Base-by-base conservation (phyloP, 1,140 invertebrate species). In the Portunus trituberculatus region DNA sequence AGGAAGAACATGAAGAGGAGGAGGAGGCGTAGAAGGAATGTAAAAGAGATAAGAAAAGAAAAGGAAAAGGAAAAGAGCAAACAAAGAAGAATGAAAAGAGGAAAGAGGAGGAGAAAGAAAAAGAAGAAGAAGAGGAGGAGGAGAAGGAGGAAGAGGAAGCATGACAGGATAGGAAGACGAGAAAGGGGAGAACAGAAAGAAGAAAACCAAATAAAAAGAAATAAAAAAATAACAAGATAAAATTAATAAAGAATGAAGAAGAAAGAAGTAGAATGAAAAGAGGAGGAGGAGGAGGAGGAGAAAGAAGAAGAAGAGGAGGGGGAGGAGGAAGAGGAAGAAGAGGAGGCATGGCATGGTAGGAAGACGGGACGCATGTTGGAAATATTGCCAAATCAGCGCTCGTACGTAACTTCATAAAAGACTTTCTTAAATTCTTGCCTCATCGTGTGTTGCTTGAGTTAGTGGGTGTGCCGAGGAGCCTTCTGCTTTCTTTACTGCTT, bases 401-500 rank as follows among this genome's bases (percentile, higher is more conserved):
- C 67, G 20, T 25, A n/a, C 16, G 20, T 25, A 76, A 76, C 16
- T n/a, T 76, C 25, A 76, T 76, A 76, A 76, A 76, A 76, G 67
- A 76, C 67, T 76, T 76, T 76, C 67, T n/a, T n/a, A 76, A 76
- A 76, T 76, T 76, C 67, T 76, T 76, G 67, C 67, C 67, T n/a
- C 67, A 76, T 76, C 67, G 67, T 76, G 67, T 25, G 67, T 76
- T 76, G 67, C 67, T n/a, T 76, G 25, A 76, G 25, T 25, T 76
- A n/a, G 12, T n/a, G 67, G 52, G 52, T 76, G 67, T 76, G n/a
- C 4, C 10, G n/a, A 76, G 67, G 6, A 76, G 67, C 25, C 67
- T n/a, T n/a, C 20, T n/a, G 67, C 67, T n/a, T n/a, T n/a, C 67
- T 76, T n/a, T 76, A 76, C 67, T 76, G 25, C 67, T 20, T 76